Percentiles rank a stretch among this genome's conserved stretches.
phyloP scores from a whole-genome alignment of 2,113 vertebrate species.

The Actenoides hombroni region DNA sequence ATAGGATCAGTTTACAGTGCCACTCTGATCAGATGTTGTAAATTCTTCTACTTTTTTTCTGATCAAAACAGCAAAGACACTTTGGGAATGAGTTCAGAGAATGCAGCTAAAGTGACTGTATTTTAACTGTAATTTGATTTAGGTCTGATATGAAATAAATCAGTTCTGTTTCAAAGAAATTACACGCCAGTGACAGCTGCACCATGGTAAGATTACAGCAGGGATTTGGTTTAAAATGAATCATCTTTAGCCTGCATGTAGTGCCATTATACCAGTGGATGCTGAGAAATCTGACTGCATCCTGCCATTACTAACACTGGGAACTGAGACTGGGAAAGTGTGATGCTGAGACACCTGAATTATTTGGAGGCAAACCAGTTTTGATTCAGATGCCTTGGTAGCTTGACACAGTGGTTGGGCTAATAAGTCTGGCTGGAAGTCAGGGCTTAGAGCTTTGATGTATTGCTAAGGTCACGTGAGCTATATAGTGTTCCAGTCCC shows the following conservation, averaged over 20 bases:
- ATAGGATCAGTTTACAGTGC: background rate
- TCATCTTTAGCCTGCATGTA: background rate
- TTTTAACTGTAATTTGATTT: background rate
- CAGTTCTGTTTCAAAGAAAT: background rate
- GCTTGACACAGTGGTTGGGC: background rate
- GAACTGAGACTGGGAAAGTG: background rate
- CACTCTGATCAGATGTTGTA: background rate
- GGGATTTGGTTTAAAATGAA: background rate
- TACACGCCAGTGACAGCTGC: background rate
- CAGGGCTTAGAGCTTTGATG: background rate
- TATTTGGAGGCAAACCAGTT: background rate
- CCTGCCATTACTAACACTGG: background rate
- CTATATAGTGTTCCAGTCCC: background rate
- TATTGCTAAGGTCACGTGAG: background rate
- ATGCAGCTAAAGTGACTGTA: background rate
- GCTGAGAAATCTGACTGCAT: background rate
- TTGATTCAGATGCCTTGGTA: background rate
- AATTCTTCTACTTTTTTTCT: background rate
- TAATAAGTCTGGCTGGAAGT: background rate
- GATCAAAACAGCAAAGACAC: background rate
- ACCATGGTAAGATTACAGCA: background rate
- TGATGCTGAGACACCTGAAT: background rate
- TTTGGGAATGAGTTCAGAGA: background rate
- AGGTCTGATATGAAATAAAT: background rate
- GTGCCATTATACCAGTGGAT: background rate